Conservation (phyloP, 2,888 invertebrate species). For the Gnatocerus cornutus region DNA sequence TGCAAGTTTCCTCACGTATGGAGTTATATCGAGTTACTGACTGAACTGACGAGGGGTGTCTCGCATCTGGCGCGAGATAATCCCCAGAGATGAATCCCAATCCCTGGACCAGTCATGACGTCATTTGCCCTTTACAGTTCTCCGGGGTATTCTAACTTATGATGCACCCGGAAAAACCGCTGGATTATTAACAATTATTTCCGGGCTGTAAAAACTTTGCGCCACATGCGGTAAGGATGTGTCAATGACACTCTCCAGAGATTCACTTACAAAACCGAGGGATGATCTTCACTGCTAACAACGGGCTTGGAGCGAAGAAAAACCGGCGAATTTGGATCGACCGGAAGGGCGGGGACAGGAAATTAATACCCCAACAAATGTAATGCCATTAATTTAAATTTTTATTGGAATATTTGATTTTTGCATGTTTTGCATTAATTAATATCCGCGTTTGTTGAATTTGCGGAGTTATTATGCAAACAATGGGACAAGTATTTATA, state of each 20-base stretch:
- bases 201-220: conserved; percentile 19
- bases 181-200: conserved; percentile 47
- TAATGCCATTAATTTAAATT: no score
- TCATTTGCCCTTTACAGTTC: conserved; percentile 59
- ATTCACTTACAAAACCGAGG: not conserved
- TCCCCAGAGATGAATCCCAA: conserved; percentile 50
- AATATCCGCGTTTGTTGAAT: no score
- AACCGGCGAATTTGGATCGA: no score
- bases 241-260: not conserved
- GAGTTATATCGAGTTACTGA: conserved; percentile 67
- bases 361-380: no score
- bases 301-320: no score
- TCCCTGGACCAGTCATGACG: conserved; percentile 65
- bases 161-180: conserved; percentile 54
- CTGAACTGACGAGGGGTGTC: conserved; percentile 62
- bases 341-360: no score
- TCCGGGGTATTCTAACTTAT: conserved; percentile 62
- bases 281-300: no score
- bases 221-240: not conserved
- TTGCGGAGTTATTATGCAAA: no score
- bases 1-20: conserved; percentile 67
- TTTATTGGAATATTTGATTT: no score
- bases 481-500: no score
- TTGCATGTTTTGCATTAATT: no score
- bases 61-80: conserved; percentile 62